A percentile compares a stretch with the other conserved stretches of the same genome.
Evolutionary conservation across 2,888 invertebrate species (phyloP).

Genomic region (Adelphocoris suturalis): DNA sequence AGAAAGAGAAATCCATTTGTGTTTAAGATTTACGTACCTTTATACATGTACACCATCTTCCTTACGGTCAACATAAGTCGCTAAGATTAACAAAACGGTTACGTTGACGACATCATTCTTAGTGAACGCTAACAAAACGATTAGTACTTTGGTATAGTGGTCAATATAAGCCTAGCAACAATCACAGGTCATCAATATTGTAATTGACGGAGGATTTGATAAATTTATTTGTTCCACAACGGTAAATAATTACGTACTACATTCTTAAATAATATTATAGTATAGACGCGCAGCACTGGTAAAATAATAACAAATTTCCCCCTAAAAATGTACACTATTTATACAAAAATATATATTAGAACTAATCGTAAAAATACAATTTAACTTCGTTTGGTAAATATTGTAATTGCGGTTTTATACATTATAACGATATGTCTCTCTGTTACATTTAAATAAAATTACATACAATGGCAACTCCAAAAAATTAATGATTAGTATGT

Average conservation of each 20-base stretch:
- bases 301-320: neutral
- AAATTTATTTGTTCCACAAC: neutral
- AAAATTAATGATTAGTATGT: neutral
- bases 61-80: no score
- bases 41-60: no score
- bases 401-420: constrained; percentile 14
- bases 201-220: neutral
- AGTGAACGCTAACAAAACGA: neutral
- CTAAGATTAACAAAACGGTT: no score
- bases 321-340: constrained; percentile 18
- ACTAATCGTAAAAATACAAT: neutral
- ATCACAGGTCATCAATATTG: neutral
- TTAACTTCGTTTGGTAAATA: neutral
- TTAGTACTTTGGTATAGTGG: neutral
- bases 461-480: neutral
- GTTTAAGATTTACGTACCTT: no score
- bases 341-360: neutral
- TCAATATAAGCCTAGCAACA: neutral
- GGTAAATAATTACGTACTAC: neutral
- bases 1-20: no score
- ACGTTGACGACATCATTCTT: neutral
- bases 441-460: neutral
- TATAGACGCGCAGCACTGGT: neutral
- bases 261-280: neutral
- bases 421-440: neutral